Percentiles rank a stretch among this genome's conserved stretches.
Evolutionary conservation across 2,113 vertebrate species (phyloP).

Genomic region (Mohoua ochrocephala): DNA sequence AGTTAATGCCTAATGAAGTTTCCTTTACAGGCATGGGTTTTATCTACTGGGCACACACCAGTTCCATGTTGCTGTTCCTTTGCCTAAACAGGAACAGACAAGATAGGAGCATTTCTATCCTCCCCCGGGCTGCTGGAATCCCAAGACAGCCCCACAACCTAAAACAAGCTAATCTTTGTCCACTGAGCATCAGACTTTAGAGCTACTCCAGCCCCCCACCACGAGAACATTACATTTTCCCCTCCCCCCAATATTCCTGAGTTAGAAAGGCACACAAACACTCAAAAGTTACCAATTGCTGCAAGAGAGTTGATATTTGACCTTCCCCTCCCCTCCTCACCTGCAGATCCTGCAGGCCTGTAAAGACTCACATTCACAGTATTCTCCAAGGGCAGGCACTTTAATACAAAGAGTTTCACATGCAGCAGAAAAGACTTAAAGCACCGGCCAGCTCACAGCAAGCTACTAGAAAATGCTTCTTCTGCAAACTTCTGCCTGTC

Average conservation of each 20-base stretch:
- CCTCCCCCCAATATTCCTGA: background rate
- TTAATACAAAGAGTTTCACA: background rate
- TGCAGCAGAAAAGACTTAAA: background rate
- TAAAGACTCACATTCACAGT: background rate
- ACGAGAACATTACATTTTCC: background rate
- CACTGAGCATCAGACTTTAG: background rate
- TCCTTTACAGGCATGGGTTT: background rate
- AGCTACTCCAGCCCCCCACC: background rate
- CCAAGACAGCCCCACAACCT: background rate
- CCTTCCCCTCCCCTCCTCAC: background rate
- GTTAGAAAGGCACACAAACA: background rate
- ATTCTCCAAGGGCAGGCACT: background rate
- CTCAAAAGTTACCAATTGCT: background rate
- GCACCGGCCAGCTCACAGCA: background rate
- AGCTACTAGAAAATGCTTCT: background rate
- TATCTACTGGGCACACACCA: background rate
- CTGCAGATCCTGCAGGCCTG: background rate
- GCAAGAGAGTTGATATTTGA: background rate
- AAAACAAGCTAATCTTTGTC: conserved; percentile 4
- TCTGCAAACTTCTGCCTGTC: background rate
- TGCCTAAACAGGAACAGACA: background rate
- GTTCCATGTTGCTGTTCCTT: background rate
- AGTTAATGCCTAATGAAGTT: background rate
- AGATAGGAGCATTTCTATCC: background rate
- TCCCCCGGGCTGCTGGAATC: background rate